A percentile compares a stretch with the other conserved stretches of the same genome.
phyloP scores from a whole-genome alignment of 2,113 vertebrate species.

The Stigmatopora nigra region DNA sequence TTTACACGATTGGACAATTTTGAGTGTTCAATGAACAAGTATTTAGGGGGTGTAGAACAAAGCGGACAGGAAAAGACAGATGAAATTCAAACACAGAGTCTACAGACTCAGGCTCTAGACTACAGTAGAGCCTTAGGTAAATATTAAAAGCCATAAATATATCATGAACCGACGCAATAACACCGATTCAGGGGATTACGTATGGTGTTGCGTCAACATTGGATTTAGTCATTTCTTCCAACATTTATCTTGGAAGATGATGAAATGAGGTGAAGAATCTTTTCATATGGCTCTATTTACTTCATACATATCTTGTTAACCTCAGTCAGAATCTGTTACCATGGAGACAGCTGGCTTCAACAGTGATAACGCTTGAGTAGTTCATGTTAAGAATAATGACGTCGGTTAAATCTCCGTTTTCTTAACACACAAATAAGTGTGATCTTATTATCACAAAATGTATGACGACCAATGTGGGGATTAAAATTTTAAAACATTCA shows the following conservation, averaged over 20 bases:
- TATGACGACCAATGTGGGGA: background rate
- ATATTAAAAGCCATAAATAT: background rate
- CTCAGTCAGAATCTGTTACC: slow-evolving; percentile 22
- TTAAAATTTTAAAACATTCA: too few relatives aligned
- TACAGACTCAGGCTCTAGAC: background rate
- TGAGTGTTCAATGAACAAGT: background rate
- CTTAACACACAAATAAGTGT: background rate
- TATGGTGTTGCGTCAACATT: background rate
- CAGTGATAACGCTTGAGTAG: background rate
- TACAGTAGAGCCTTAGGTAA: background rate
- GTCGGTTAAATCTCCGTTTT: too few relatives aligned
- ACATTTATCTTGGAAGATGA: slow-evolving; percentile 2
- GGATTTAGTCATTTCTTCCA: background rate
- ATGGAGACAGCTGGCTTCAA: slow-evolving; percentile 21
- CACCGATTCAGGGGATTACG: background rate
- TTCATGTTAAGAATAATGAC: background rate
- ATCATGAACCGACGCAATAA: background rate
- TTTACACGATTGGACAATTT: background rate
- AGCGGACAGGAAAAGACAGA: background rate
- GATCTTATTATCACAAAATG: background rate
- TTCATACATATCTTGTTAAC: background rate
- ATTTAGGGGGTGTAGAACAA: background rate
- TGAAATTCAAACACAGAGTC: background rate
- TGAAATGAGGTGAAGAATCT: background rate
- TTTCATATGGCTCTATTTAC: slow-evolving; percentile 5